Base-by-base conservation (phyloP, 2,888 invertebrate species). In the Nemoura dubitans region DNA sequence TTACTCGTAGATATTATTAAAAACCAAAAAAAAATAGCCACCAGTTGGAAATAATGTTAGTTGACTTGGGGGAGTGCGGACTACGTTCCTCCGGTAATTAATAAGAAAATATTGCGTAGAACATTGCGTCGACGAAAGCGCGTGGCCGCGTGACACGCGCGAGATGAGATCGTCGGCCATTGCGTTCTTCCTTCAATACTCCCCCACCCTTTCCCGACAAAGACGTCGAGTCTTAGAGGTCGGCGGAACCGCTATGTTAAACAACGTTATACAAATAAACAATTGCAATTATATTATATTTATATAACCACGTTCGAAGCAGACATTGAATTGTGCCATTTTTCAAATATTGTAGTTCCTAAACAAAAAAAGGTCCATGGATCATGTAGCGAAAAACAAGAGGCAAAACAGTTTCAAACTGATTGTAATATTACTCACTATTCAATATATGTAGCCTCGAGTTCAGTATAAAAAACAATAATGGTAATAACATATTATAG, bases 51-150 rank as follows among this genome's bases (percentile, higher is more conserved):
- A 77, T 28, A 26, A 84, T 85, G 88, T 88, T 87, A 87, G 87
- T 86, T 86, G 86, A 83, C 28, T 87, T 87, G 90, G 91, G n/a
- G 91, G 91, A 91, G 91, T 92, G 91, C 91, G 91, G 91, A 91
- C 90, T 91, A 91, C 90, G 92, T 91, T 92, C 91, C 91, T 92
- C 91, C 91, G 91, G 21, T 59, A 59, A 21, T 21, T 59, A 59
- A 21, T 59, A 59, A 59, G 59, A 59, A 36, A 36, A 59, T 59
- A 59, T 59, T 21, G 59, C 21, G 59, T 59, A 59, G 59, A 36
- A 36, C 36, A 36, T 36, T 36, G 36, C 36, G 36, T 36, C 36
- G 36, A 6, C 59, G 14, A 21, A 59, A 3, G 59, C 59, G 36
- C 59, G 14, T 59, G 59, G 59, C 59, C 59, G 59, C 36, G 36